These are phyloP conservation scores for Chiridota heheva DNA, from an alignment of 35 echinoderm and acorn worm genomes.

Conservation along the genomic window DNA sequence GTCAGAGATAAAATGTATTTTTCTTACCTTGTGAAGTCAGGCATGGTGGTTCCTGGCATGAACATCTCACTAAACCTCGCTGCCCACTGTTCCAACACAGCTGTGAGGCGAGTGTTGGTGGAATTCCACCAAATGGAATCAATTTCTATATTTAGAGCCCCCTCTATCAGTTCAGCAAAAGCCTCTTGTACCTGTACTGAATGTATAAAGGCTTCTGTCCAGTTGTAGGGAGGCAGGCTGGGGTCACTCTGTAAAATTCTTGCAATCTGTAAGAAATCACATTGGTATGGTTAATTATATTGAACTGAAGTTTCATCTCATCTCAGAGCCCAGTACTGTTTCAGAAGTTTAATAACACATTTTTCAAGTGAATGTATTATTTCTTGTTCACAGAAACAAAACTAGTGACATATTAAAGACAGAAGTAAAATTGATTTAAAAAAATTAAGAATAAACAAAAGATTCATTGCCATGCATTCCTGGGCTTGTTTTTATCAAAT, in stretches of 20 bases:
- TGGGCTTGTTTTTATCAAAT: not conserved
- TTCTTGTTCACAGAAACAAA: too few relatives aligned
- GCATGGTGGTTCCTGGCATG: not conserved
- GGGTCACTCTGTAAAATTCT: slow-evolving; percentile 5
- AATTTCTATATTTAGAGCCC: slow-evolving; percentile 4
- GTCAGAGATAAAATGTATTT: too few relatives aligned
- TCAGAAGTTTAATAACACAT: too few relatives aligned
- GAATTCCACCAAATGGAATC: slow-evolving; percentile 41
- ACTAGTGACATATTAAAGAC: not conserved
- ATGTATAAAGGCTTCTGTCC: slow-evolving; percentile 13
- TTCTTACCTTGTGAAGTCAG: not conserved
- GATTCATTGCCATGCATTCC: not conserved
- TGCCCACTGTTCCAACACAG: not conserved
- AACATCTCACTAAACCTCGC: not conserved
- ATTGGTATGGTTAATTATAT: too few relatives aligned
- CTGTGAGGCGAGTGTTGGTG: not conserved
- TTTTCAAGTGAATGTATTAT: too few relatives aligned
- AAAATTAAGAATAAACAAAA: not conserved
- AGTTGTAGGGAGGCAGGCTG: slow-evolving; percentile 28
- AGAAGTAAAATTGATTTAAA: not conserved
- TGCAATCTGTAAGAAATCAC: slow-evolving; percentile 7
- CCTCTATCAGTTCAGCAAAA: not conserved
- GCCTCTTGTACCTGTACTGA: slow-evolving; percentile 7
- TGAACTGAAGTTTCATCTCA: too few relatives aligned
- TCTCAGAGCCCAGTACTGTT: too few relatives aligned